These are phyloP conservation scores for Chelon labrosus DNA, from an alignment of 2,797 vertebrate genomes.

Conservation along the genomic window DNA sequence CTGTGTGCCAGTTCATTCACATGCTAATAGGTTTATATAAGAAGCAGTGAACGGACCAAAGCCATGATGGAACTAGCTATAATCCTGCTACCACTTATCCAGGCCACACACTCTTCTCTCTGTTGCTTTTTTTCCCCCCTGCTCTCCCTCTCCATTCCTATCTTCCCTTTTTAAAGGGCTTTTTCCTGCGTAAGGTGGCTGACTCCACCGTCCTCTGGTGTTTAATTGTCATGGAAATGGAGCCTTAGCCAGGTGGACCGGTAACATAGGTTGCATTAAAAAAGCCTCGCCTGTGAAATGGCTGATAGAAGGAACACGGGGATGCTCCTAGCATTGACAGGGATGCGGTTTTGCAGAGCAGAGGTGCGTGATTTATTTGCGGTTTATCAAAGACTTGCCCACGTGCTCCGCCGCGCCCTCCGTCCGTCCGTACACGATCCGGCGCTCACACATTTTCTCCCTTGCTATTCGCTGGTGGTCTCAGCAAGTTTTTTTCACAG, in stretches of 20 bases:
- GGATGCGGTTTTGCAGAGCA: not conserved
- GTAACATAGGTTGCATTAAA: slow-evolving; percentile 4
- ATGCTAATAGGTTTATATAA: slow-evolving; percentile 81
- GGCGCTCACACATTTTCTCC: slow-evolving; percentile 54
- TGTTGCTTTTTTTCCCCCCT: slow-evolving; percentile 13
- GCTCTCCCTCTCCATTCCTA: slow-evolving; percentile 53
- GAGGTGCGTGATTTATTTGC: not conserved
- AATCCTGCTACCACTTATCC: slow-evolving; percentile 79
- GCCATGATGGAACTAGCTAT: slow-evolving; percentile 77
- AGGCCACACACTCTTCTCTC: slow-evolving; percentile 47
- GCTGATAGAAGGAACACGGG: slow-evolving; percentile 30
- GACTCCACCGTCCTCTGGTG: slow-evolving; percentile 62
- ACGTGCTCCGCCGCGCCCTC: not conserved
- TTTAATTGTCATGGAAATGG: slow-evolving; percentile 80
- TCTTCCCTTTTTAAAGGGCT: slow-evolving; percentile 58
- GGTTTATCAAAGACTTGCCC: not conserved
- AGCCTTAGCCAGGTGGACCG: slow-evolving; percentile 41
- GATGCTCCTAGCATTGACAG: slow-evolving; percentile 40
- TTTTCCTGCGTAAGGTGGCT: slow-evolving; percentile 53
- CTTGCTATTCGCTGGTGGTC: slow-evolving; percentile 55
- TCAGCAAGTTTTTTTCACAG: slow-evolving; percentile 66
- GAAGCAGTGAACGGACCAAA: slow-evolving; percentile 76
- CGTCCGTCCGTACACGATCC: slow-evolving; percentile 16
- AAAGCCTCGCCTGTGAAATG: slow-evolving; percentile 35
- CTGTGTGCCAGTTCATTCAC: slow-evolving; percentile 75